Percentiles rank a stretch among this genome's conserved stretches.
Evolutionary conservation across 1,140 invertebrate species (phyloP).

Genomic region (Oedothorax gibbosus): DNA sequence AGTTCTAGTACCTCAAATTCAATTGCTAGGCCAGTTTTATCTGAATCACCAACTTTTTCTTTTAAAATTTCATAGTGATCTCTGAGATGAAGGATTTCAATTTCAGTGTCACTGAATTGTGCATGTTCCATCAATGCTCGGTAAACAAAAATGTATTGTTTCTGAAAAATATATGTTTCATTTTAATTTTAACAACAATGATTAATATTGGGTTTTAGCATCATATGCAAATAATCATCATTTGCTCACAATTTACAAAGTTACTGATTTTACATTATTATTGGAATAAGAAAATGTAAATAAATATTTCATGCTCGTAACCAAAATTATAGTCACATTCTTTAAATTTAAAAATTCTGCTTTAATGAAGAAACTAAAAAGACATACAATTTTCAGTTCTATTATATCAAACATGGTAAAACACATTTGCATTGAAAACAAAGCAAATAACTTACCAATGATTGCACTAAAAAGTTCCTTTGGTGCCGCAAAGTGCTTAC

Average conservation of each 20-base stretch:
- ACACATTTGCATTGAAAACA: background rate
- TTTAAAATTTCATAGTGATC: conserved; percentile 73
- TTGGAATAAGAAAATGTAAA: no score
- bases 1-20: conserved; percentile 81
- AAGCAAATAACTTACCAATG: conserved; percentile 71
- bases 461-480: conserved; percentile 85
- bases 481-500: conserved; percentile 76
- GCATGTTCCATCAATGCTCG: conserved; percentile 92
- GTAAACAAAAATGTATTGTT: conserved; percentile 98
- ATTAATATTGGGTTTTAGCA: no score
- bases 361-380: no score
- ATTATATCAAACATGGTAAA: background rate
- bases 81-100: conserved; percentile 79
- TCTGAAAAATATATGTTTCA: conserved; percentile 66
- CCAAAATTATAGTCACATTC: no score
- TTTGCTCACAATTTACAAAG: no score
- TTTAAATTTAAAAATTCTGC: no score
- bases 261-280: no score
- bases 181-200: no score
- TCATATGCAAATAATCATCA: no score
- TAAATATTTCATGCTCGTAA: no score
- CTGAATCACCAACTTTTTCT: conserved; percentile 70
- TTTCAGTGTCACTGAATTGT: conserved; percentile 94
- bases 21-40: conserved; percentile 67
- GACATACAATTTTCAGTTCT: no score